Conservation (phyloP, 2,797 vertebrate species). For the Phoebastria nigripes region DNA sequence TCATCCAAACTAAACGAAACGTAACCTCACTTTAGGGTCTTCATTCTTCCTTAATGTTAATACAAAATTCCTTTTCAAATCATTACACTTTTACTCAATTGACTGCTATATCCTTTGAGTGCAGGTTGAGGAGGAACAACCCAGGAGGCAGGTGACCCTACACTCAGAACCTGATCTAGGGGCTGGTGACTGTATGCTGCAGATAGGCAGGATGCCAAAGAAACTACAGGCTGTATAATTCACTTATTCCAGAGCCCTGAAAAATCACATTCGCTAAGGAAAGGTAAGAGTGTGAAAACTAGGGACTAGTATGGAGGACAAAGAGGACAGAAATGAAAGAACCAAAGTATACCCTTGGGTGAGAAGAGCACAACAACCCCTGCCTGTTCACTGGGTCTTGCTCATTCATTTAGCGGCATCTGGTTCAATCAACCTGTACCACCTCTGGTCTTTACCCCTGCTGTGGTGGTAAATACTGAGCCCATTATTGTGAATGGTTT, state of each 20-base stretch:
- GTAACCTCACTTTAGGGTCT: not conserved
- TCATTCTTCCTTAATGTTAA: not conserved
- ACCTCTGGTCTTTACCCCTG: not conserved
- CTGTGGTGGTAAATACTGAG: not conserved
- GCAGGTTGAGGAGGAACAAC: not conserved
- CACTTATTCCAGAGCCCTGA: not conserved
- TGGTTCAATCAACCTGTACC: not conserved
- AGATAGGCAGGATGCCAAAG: not conserved
- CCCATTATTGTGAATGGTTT: not conserved
- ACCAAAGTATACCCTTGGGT: not conserved
- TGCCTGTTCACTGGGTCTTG: not conserved
- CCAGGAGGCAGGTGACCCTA: not conserved
- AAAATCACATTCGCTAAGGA: not conserved
- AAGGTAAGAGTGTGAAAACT: not conserved
- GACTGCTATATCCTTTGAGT: not conserved
- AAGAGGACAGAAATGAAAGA: not conserved
- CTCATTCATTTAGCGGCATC: not conserved
- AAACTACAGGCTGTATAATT: not conserved
- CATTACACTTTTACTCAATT: not conserved
- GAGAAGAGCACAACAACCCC: not conserved
- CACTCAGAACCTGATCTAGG: not conserved
- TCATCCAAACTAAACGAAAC: not conserved
- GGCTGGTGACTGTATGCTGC: not conserved
- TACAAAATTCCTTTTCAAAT: not conserved
- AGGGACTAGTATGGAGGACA: not conserved